Conservation (phyloP, 2,888 invertebrate species). For the Tetheella fluctuosa region DNA sequence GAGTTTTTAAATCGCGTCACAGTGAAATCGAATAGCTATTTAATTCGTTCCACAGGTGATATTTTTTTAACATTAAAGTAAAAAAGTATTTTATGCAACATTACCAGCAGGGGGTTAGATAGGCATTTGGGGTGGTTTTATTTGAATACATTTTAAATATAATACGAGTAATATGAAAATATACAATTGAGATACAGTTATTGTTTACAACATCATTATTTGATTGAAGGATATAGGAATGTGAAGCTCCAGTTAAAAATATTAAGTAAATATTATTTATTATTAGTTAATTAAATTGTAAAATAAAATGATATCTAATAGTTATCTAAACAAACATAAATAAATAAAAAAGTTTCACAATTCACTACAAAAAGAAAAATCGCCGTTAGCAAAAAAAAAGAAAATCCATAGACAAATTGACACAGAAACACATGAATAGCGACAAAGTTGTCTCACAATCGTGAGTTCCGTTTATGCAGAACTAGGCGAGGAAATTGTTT, state of each 20-base stretch:
- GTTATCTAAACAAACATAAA: too few relatives aligned
- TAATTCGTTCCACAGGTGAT: not conserved
- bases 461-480: conserved; percentile 10
- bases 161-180: not conserved
- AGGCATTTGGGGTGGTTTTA: not conserved
- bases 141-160: not conserved
- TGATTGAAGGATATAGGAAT: too few relatives aligned
- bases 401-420: conserved; percentile 4
- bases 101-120: not conserved
- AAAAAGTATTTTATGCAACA: not conserved
- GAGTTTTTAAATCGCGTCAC: not conserved
- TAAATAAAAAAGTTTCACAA: too few relatives aligned
- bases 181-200: too few relatives aligned
- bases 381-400: not conserved
- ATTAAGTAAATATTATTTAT: too few relatives aligned
- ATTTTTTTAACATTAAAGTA: not conserved
- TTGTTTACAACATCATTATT: too few relatives aligned
- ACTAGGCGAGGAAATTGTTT: conserved; percentile 44
- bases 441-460: not conserved
- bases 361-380: too few relatives aligned
- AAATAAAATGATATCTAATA: too few relatives aligned
- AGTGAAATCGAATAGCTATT: not conserved
- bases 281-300: too few relatives aligned
- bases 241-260: too few relatives aligned
- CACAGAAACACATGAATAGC: not conserved